A percentile compares a stretch with the other conserved stretches of the same genome.
Conservation (phyloP, 2,888 invertebrate species). For the Autographa pulchrina region DNA sequence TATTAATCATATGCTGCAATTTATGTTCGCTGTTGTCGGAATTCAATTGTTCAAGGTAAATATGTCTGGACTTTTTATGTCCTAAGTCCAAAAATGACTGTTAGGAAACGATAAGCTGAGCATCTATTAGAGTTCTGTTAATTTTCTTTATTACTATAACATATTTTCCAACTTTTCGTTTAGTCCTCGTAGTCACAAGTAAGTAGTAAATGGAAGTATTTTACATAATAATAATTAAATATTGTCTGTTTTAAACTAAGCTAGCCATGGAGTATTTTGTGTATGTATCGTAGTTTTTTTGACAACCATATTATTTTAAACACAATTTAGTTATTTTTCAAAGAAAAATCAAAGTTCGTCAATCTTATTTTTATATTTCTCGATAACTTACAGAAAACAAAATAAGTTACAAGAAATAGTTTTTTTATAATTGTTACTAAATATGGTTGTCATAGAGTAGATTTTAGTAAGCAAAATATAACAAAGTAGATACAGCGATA, state of each 20-base stretch:
- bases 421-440: too few relatives aligned
- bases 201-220: background rate
- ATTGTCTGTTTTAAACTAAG: background rate
- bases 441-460: constrained; percentile 40
- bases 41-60: constrained; percentile 99
- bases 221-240: background rate
- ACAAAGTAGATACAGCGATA: constrained; percentile 39
- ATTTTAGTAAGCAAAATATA: constrained; percentile 18
- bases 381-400: background rate
- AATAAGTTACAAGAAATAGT: too few relatives aligned
- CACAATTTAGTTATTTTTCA: background rate
- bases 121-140: too few relatives aligned
- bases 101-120: too few relatives aligned
- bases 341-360: too few relatives aligned
- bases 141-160: too few relatives aligned
- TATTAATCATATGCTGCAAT: constrained; percentile 99
- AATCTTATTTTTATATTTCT: too few relatives aligned
- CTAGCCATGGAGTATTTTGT: constrained; percentile 1
- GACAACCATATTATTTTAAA: constrained; percentile 7
- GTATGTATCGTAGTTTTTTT: background rate
- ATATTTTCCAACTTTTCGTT: background rate
- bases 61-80: background rate
- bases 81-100: background rate
- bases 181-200: background rate
- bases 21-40: constrained; percentile 99